Percentiles rank a stretch among this genome's conserved stretches.
phyloP scores from a whole-genome alignment of 2,797 vertebrate genomes.

The Knipowitschia caucasica region DNA sequence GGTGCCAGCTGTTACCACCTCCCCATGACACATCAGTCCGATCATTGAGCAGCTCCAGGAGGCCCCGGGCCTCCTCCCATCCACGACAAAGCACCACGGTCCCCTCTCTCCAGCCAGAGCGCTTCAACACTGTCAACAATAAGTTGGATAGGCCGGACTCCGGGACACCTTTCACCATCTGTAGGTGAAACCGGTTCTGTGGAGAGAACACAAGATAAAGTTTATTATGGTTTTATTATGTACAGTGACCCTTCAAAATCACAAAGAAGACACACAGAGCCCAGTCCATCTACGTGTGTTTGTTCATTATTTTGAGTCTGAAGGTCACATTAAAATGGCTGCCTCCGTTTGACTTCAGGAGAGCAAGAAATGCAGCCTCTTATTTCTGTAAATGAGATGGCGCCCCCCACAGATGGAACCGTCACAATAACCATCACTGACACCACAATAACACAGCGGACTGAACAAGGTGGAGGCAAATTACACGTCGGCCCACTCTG shows the following conservation, averaged over 20 bases:
- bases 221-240: not conserved
- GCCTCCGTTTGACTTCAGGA: not conserved
- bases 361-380: slow-evolving; percentile 2
- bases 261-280: not conserved
- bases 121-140: slow-evolving; percentile 72
- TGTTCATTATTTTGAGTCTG: slow-evolving; percentile 1
- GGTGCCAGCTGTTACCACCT: slow-evolving; percentile 48
- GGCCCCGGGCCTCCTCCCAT: slow-evolving; percentile 72
- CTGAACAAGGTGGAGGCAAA: slow-evolving; percentile 12
- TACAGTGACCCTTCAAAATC: not conserved
- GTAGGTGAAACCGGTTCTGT: slow-evolving; percentile 87
- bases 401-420: slow-evolving; percentile 7
- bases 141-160: slow-evolving; percentile 77
- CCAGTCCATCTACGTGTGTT: not conserved
- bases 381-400: slow-evolving; percentile 11
- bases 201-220: not conserved
- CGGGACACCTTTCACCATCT: slow-evolving; percentile 79
- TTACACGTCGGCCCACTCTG: slow-evolving; percentile 4
- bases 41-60: slow-evolving; percentile 74
- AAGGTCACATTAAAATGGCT: slow-evolving; percentile 9
- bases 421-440: slow-evolving; percentile 13
- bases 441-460: slow-evolving; percentile 9
- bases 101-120: slow-evolving; percentile 78
- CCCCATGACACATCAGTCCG: slow-evolving; percentile 39
- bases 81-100: slow-evolving; percentile 79